Percentiles rank a stretch among this genome's conserved stretches.
These are phyloP conservation scores for Cephus sareptanus DNA, from an alignment of 2,888 invertebrate genomes.

Conservation along the genomic window DNA sequence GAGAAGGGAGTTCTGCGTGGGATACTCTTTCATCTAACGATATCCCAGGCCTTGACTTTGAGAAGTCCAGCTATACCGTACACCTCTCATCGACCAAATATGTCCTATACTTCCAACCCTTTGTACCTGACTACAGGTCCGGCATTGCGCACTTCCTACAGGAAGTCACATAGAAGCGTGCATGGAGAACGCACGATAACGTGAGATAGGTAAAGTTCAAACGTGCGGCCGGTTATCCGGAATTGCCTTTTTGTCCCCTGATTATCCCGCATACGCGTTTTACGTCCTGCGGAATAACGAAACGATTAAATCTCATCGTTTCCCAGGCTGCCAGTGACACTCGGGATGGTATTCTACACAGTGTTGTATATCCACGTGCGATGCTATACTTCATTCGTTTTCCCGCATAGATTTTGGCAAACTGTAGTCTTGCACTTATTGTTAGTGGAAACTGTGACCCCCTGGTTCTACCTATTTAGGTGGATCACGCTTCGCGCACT, in stretches of 20 bases:
- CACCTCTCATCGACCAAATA: background rate
- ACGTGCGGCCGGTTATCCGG: background rate
- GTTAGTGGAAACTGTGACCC: background rate
- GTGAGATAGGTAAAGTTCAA: background rate
- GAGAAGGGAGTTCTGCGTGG: conserved; percentile 41
- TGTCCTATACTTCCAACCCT: background rate
- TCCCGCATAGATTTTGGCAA: background rate
- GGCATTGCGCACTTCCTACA: background rate
- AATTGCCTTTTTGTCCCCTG: background rate
- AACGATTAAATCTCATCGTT: background rate
- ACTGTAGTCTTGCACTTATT: background rate
- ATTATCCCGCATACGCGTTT: background rate
- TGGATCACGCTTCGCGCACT: conserved; percentile 20
- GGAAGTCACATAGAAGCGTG: background rate
- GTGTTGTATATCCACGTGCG: background rate
- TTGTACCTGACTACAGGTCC: background rate
- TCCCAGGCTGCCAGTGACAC: background rate
- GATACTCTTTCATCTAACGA: conserved; percentile 55
- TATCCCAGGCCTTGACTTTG: conserved; percentile 52
- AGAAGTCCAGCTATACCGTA: conserved; percentile 31
- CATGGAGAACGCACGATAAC: background rate
- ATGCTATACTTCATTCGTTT: background rate
- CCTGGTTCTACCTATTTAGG: background rate
- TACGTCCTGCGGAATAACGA: background rate
- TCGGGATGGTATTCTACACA: background rate